A percentile compares a stretch with the other conserved stretches of the same genome.
phyloP scores from a whole-genome alignment of 2,113 vertebrate species.

The Mesoclemmys tuberculata region DNA sequence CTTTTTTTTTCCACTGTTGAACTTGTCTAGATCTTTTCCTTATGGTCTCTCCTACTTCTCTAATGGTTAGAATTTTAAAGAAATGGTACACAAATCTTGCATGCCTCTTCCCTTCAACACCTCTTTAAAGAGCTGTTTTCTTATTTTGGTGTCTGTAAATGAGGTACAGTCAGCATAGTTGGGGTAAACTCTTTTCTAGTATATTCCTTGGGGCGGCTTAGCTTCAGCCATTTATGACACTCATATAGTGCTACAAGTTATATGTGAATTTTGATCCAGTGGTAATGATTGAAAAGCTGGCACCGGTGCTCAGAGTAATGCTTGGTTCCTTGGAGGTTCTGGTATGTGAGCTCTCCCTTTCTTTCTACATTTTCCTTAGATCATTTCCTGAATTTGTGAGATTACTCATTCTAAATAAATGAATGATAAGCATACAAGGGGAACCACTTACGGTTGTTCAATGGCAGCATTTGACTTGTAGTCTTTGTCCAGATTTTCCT shows the following conservation, averaged over 20 bases:
- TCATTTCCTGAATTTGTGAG: not conserved
- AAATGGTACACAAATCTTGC: rapidly evolving
- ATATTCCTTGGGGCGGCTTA: conserved; percentile 51
- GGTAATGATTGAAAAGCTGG: conserved; percentile 10
- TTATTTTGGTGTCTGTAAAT: not conserved
- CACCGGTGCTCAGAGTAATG: not conserved
- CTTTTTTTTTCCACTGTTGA: not conserved
- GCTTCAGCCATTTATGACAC: conserved; percentile 32
- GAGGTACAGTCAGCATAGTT: conserved; percentile 17
- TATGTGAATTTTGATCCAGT: conserved; percentile 40
- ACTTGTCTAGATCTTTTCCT: not conserved
- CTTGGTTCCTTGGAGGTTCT: not conserved
- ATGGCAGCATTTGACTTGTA: not conserved
- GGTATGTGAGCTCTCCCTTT: not conserved
- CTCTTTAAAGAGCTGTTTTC: not conserved
- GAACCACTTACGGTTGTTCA: not conserved
- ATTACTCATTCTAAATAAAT: not conserved
- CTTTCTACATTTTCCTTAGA: not conserved
- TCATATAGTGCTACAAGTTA: not conserved
- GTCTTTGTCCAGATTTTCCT: not conserved
- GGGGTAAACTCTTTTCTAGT: conserved; percentile 44
- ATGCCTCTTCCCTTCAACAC: not conserved
- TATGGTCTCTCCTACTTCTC: rapidly evolving
- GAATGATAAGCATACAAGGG: not conserved
- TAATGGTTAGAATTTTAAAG: not conserved